Evolutionary conservation across 2,888 invertebrate species (phyloP).

Genomic region (Dolichomitus sp.): DNA sequence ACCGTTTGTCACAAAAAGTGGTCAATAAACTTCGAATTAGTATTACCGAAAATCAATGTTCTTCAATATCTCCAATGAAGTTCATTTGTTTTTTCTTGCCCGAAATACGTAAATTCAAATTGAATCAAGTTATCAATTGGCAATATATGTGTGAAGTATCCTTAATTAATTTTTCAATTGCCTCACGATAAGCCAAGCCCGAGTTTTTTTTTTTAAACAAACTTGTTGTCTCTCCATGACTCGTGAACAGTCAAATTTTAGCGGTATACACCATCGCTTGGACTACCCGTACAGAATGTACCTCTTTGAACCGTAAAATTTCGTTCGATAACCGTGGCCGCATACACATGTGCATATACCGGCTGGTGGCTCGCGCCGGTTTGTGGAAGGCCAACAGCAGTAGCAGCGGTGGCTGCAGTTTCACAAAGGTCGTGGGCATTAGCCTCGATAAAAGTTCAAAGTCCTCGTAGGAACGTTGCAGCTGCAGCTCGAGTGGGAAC

Average conservation of each 20-base stretch:
- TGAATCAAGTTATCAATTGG: no score
- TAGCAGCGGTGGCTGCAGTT: slow-evolving; percentile 53
- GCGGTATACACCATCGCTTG: slow-evolving; percentile 19
- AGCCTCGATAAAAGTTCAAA: slow-evolving; percentile 67
- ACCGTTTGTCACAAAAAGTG: no score
- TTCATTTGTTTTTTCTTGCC: not conserved
- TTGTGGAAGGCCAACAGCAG: slow-evolving; percentile 51
- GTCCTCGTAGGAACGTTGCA: slow-evolving; percentile 29
- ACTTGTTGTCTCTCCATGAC: slow-evolving; percentile 35
- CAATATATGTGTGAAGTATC: not conserved
- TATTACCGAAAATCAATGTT: no score
- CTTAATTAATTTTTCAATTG: not conserved
- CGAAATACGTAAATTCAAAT: not conserved
- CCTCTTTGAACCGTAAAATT: slow-evolving; percentile 64
- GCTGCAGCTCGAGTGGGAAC: slow-evolving; percentile 33
- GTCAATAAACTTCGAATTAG: no score
- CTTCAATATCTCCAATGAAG: no score
- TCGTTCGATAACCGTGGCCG: slow-evolving; percentile 61
- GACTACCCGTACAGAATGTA: slow-evolving; percentile 17
- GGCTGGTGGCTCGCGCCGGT: slow-evolving; percentile 26
- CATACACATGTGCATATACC: slow-evolving; percentile 42
- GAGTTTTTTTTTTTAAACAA: not conserved
- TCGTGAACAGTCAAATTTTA: slow-evolving; percentile 50
- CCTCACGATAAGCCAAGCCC: not conserved
- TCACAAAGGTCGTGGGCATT: slow-evolving; percentile 64